phyloP scores from a whole-genome alignment of 2,113 vertebrate genomes.

The Sinocyclocheilus grahami region DNA sequence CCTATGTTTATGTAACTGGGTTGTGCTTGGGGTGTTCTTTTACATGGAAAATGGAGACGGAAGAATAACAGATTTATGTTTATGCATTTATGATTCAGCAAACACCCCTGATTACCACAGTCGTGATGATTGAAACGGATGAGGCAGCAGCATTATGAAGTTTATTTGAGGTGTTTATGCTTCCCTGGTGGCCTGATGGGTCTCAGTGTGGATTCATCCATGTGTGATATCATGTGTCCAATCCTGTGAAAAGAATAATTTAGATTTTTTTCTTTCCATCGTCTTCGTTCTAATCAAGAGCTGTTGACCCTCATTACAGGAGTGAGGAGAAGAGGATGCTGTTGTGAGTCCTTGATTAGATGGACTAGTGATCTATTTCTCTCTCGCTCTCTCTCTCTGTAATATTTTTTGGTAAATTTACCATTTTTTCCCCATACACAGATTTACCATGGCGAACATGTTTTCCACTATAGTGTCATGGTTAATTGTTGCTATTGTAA shows the following conservation, averaged over 20 bases:
- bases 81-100: conserved; percentile 16
- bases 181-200: neutral
- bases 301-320: conserved; percentile 63
- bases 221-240: conserved; percentile 25
- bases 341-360: conserved; percentile 59
- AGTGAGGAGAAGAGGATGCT: conserved; percentile 51
- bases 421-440: neutral
- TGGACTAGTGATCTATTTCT: conserved; percentile 47
- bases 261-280: neutral
- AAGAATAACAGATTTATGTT: neutral
- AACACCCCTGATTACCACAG: neutral
- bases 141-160: neutral
- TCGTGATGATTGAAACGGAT: neutral
- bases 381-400: neutral
- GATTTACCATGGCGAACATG: neutral
- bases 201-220: neutral
- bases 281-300: conserved; percentile 54
- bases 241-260: conserved; percentile 44
- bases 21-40: neutral
- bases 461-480: neutral
- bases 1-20: neutral
- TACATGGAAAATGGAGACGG: neutral
- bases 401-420: neutral
- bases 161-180: neutral
- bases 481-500: no score